Evolutionary conservation across 2,888 invertebrate species (phyloP).

Genomic region (Zootermopsis nevadensis): DNA sequence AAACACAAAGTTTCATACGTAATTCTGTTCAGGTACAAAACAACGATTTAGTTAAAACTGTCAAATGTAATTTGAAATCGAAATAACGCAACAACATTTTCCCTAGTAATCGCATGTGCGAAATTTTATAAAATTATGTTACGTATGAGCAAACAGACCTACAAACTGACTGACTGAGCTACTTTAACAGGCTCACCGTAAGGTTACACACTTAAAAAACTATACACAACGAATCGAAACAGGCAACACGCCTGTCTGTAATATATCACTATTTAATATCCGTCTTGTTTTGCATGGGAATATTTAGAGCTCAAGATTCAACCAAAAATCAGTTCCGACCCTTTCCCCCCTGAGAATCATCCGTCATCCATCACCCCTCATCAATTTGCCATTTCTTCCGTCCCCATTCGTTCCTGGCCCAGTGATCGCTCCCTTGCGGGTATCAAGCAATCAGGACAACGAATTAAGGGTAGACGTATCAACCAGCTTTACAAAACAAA

Average conservation of each 20-base stretch:
- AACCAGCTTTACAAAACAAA: constrained; percentile 33
- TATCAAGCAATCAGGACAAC: constrained; percentile 20
- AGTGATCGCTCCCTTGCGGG: constrained; percentile 33
- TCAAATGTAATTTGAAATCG: too few species aligned
- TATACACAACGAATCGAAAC: too few species aligned
- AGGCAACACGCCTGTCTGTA: neutral
- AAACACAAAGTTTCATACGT: too few species aligned
- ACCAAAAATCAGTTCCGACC: constrained; percentile 26
- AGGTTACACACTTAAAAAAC: too few species aligned
- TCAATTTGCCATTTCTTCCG: constrained; percentile 46
- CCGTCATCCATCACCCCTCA: constrained; percentile 46
- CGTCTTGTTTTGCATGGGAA: constrained; percentile 35
- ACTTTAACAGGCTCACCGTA: too few species aligned
- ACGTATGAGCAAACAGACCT: too few species aligned
- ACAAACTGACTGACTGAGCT: too few species aligned
- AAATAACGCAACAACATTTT: too few species aligned
- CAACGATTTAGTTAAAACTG: too few species aligned
- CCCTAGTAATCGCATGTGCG: too few species aligned
- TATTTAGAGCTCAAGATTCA: constrained; percentile 37
- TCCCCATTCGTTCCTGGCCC: constrained; percentile 8
- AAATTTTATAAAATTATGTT: too few species aligned
- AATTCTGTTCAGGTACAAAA: too few species aligned
- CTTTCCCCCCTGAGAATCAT: constrained; percentile 25
- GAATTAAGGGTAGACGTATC: constrained; percentile 25
- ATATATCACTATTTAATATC: constrained; percentile 15